phyloP scores from a whole-genome alignment of 2,797 vertebrate species.

The Simalia tracyae region DNA sequence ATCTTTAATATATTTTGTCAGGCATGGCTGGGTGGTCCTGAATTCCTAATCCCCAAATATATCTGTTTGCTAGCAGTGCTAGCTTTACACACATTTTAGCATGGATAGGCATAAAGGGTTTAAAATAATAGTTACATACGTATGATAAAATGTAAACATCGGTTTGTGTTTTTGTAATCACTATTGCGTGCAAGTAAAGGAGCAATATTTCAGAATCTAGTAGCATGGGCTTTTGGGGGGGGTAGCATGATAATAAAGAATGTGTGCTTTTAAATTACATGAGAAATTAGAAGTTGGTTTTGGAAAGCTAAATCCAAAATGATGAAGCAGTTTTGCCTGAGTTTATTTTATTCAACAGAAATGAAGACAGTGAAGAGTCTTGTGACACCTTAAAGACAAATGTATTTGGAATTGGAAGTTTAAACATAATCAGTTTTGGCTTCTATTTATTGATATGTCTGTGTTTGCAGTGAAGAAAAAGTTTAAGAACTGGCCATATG shows the following conservation, averaged over 20 bases:
- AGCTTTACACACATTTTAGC: not conserved
- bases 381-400: not conserved
- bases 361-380: not conserved
- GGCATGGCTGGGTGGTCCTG: not conserved
- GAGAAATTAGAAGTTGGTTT: not conserved
- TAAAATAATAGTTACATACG: not conserved
- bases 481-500: not conserved
- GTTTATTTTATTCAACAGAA: not conserved
- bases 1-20: not conserved
- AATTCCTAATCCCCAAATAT: not conserved
- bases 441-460: not conserved
- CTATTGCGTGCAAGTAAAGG: not conserved
- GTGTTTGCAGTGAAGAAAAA: not conserved
- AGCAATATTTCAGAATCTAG: not conserved
- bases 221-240: not conserved
- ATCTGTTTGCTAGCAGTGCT: not conserved
- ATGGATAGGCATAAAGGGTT: not conserved
- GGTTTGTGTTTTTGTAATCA: not conserved
- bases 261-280: not conserved
- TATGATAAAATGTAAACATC: not conserved
- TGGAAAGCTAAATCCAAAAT: not conserved
- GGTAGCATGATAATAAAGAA: not conserved
- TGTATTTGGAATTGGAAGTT: not conserved
- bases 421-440: not conserved
- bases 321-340: not conserved